Base-by-base conservation (phyloP, 1,140 invertebrate species). In the Hypsibius dujardini region DNA sequence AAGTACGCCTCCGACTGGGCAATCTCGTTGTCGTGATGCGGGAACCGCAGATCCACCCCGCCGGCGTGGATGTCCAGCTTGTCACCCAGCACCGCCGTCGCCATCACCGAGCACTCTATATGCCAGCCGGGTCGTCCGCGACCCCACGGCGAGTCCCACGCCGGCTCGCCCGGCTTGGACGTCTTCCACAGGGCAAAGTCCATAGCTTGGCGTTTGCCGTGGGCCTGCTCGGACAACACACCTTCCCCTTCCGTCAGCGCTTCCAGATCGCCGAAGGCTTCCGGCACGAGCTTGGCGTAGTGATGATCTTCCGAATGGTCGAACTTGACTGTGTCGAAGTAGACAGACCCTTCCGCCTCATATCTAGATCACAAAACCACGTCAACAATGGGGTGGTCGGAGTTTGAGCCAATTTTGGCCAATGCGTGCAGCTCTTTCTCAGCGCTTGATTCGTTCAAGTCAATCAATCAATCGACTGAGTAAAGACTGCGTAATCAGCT, bases 71-170 rank as follows among this genome's bases (percentile, higher is more conserved):
- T 97, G 77, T 99, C 96, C 50, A 99, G 81, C 45, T 85, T 87
- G 2, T 86, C 79, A 1, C 95, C 95, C 74, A 90, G 88, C 67
- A 98, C 87, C 47, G 86, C 86, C 0, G 90, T 90, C 1, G 95
- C 94, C 95, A 99, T 99, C 0, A 90, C 94, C 0, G 95, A 98
- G 78, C 96, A 99, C 79, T 99, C 96, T 74, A 99, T 99, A 77
- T 99, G 96, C 96, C 96, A 99, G 1, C 96, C 96, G 59, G 86
- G 86, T 67, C 84, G 75, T 42, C 84, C 84, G 77, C 81, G 73
- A 67, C 95, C 95, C 95, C 95, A 98, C 0, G 93, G 93, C 72
- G 92, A 95, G 46, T 89, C 84, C 96, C 96, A 99, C 60, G 86
- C 89, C 0, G 95, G 96, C 79, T 99, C 96, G 7, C 95, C 96